phyloP scores from a whole-genome alignment of 2,113 vertebrate species.

The Grammomys dolichurus region DNA sequence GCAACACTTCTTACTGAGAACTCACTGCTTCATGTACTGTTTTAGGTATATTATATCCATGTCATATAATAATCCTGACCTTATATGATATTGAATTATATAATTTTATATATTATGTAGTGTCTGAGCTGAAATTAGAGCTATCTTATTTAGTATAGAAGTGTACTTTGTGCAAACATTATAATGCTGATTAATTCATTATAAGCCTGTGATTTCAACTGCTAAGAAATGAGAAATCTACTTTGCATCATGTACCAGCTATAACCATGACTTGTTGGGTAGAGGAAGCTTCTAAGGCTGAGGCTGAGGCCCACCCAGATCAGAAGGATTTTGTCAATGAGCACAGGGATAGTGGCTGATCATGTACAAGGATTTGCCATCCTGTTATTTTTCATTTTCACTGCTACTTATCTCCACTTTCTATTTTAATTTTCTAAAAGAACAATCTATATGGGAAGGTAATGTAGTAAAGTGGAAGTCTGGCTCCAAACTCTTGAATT shows the following conservation, averaged over 20 bases:
- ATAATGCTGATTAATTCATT: not conserved
- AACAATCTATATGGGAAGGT: not conserved
- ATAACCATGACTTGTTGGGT: not conserved
- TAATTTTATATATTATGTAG: not conserved
- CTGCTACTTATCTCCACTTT: not conserved
- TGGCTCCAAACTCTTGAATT: not conserved
- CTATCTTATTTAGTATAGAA: not conserved
- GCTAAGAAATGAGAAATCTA: not conserved
- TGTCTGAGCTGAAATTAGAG: not conserved
- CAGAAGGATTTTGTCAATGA: not conserved
- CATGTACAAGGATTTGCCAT: not conserved
- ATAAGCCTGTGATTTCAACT: not conserved
- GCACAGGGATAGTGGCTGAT: fast-evolving
- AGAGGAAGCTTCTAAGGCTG: not conserved
- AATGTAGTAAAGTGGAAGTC: not conserved
- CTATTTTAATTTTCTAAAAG: not conserved
- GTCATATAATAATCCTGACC: not conserved
- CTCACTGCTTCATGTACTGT: not conserved
- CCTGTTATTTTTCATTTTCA: not conserved
- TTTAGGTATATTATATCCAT: not conserved
- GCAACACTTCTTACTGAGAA: not conserved
- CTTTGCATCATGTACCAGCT: not conserved
- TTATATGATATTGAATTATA: not conserved
- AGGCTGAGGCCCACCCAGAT: not conserved
- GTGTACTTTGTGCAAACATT: not conserved